phyloP scores from a whole-genome alignment of 2,888 invertebrate species.

The Morpho deidamia region DNA sequence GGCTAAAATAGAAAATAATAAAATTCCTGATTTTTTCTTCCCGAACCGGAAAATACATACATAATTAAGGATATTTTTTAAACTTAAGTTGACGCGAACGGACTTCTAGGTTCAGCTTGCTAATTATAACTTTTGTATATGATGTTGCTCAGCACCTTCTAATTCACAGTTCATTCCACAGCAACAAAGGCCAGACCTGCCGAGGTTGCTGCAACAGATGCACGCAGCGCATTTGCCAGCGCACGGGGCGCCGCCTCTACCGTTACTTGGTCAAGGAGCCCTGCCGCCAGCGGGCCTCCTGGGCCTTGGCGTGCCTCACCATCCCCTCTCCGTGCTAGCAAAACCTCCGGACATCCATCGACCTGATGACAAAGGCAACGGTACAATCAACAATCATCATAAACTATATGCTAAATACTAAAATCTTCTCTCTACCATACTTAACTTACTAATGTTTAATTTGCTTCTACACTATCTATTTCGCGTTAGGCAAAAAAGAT shows the following conservation, averaged over 20 bases:
- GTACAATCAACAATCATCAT: slow-evolving; percentile 60
- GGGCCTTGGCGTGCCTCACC: slow-evolving; percentile 84
- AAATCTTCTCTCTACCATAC: too few relatives aligned
- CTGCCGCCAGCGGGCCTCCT: slow-evolving; percentile 79
- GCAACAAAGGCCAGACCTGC: slow-evolving; percentile 92
- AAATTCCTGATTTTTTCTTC: too few relatives aligned
- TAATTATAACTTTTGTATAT: too few relatives aligned
- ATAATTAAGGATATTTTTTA: too few relatives aligned
- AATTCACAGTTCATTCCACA: slow-evolving; percentile 49
- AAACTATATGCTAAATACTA: too few relatives aligned
- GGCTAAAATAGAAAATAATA: too few relatives aligned
- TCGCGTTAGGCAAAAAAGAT: too few relatives aligned
- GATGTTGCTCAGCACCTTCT: neutral
- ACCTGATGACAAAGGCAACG: slow-evolving; percentile 87
- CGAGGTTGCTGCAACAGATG: slow-evolving; percentile 93
- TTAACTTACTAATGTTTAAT: too few relatives aligned
- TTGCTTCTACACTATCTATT: too few relatives aligned
- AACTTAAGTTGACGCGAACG: too few relatives aligned
- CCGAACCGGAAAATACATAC: too few relatives aligned
- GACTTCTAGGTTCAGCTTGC: too few relatives aligned
- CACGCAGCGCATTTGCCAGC: slow-evolving; percentile 91
- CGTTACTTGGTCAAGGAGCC: slow-evolving; percentile 67
- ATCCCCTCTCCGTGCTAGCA: slow-evolving; percentile 87
- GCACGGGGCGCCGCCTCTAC: slow-evolving; percentile 85
- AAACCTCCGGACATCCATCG: slow-evolving; percentile 88